Evolutionary conservation across 2,797 vertebrate genomes (phyloP), one percentile per base, ranked within the genome.

Genomic region (Echiichthys vipera): DNA sequence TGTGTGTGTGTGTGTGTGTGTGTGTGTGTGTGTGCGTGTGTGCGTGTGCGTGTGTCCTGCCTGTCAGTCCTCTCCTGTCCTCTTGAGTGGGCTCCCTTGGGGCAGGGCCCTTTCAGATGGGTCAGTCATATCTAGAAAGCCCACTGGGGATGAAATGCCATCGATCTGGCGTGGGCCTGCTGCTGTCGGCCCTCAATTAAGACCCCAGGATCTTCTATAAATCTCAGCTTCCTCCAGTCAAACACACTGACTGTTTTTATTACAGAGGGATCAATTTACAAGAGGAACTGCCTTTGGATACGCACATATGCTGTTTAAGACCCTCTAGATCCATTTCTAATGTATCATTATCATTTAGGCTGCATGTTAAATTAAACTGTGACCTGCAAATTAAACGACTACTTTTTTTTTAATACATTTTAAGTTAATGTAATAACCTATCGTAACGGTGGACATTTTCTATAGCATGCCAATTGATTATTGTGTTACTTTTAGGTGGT

Each of bases 71-170:
- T 63, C 57, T 61, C 57, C 78, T 65, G 68, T 84, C 54, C 61
- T 66, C 71, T 78, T 64, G 64, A 83, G 50, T 73, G 43, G 64
- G 24, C 55, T 74, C 88, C 75, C 79, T 65, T 5, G 53, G 59
- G 80, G 71, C 46, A 15, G 8, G 34, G 43, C 71, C 73, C 67
- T 80, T 80, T 87, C 80, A 81, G 63, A 68, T 34, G 81, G 78
- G 46, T 46, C 66, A 63, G 80, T 88, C 77, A 71, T 84, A 89
- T 83, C 77, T 80, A 56, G 62, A 81, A 61, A 83, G 78, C 64
- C 77, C 77, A 37, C 54, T 55, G 83, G 75, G 84, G 81, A 63
- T 18, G 62, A 83, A 78, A 71, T 61, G 65, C 58, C 77, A 89
- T 87, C 56, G 74, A 88, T 83, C 71, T 27, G 50, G 61, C 15